A percentile compares a stretch with the other conserved stretches of the same genome.
Evolutionary conservation across 2,113 vertebrate species (phyloP).

Genomic region (Cheilinus undulatus): DNA sequence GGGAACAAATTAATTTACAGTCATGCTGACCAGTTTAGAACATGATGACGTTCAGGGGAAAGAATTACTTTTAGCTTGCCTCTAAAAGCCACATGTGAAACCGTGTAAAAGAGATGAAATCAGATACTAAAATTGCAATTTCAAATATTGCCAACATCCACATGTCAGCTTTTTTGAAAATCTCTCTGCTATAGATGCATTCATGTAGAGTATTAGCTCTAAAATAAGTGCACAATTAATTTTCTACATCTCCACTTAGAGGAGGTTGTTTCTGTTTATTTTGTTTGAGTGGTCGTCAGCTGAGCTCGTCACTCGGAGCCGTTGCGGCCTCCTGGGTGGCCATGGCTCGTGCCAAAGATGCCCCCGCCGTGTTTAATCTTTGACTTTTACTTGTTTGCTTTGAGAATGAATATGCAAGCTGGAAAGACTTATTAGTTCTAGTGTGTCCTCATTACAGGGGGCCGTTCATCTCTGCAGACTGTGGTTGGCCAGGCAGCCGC

Average conservation of each 20-base stretch:
- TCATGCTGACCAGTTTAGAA: constrained; percentile 68
- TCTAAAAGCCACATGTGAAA: constrained; percentile 66
- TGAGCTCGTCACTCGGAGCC: constrained; percentile 53
- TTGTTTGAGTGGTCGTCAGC: constrained; percentile 58
- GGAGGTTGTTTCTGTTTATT: constrained; percentile 66
- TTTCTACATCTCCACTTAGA: constrained; percentile 44
- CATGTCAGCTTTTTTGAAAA: background rate
- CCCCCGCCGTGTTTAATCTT: constrained; percentile 78
- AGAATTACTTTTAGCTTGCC: constrained; percentile 68
- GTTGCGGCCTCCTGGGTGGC: constrained; percentile 76
- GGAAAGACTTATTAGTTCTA: constrained; percentile 76
- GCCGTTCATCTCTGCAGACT: constrained; percentile 80
- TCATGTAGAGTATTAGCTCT: constrained; percentile 32
- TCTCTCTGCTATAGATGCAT: constrained; percentile 16
- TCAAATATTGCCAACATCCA: constrained; percentile 39
- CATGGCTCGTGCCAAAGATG: constrained; percentile 72
- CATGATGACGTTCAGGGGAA: constrained; percentile 69
- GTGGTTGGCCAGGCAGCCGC: constrained; percentile 71
- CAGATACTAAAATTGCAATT: constrained; percentile 59
- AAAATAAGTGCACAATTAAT: constrained; percentile 48
- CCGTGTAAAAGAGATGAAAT: constrained; percentile 65
- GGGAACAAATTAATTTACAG: constrained; percentile 78
- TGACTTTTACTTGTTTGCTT: constrained; percentile 82
- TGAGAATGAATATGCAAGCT: constrained; percentile 80
- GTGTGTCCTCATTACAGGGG: constrained; percentile 76